These are phyloP conservation scores for Tetragonisca angustula DNA, from an alignment of 2,888 invertebrate genomes.

Conservation along the genomic window DNA sequence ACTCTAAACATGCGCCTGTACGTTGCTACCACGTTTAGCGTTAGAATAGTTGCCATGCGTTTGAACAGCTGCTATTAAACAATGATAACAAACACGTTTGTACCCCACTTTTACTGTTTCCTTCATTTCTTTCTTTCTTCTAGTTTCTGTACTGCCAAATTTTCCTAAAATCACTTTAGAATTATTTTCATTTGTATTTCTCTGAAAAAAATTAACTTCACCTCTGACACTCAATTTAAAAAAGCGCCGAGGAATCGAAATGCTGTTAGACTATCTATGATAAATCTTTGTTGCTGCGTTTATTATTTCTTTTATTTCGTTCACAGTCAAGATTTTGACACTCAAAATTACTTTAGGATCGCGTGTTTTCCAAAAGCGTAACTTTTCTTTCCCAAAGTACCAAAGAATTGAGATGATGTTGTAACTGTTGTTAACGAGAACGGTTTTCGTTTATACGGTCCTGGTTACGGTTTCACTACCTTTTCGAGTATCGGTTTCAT, in stretches of 20 bases:
- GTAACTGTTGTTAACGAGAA: neutral
- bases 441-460: neutral
- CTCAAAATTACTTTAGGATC: neutral
- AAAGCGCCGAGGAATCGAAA: no score
- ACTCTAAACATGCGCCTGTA: neutral
- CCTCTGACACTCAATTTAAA: no score
- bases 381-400: neutral
- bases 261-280: neutral
- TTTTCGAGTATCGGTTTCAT: neutral
- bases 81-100: neutral
- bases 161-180: no score
- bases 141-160: neutral
- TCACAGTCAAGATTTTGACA: neutral
- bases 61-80: slow-evolving; percentile 2
- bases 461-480: neutral
- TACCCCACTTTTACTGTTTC: neutral
- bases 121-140: neutral
- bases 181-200: no score
- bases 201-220: no score
- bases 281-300: neutral
- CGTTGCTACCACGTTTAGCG: neutral
- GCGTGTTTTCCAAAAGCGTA: neutral
- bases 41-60: neutral
- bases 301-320: neutral
- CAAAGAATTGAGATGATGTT: neutral